Evolutionary conservation across 2,888 invertebrate species (phyloP), one percentile per base, ranked within the genome.

Genomic region (Pheosia tremula): DNA sequence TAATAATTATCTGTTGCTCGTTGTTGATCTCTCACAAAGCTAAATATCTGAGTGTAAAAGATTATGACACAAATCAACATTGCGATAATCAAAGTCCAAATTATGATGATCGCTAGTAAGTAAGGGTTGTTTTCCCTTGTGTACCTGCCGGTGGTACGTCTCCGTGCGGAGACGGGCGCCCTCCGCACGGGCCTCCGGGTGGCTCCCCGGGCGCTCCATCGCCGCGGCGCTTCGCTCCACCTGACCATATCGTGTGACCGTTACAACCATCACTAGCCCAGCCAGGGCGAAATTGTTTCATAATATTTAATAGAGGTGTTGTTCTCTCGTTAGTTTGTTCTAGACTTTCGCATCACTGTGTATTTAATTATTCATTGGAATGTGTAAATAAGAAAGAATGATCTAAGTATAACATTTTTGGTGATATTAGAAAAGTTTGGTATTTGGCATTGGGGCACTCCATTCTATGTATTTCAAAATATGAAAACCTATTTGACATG

Each of bases 121-220:
- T 4, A 47, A 52, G 69, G 56, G 57, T 72, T 56, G 9, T 61
- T 58, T 57, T 54, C 11, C 41, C 37, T 9, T 38, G 38, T 75
- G 72, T 94, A 95, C 95, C 95, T 95, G 89, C 95, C 95, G 70
- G 95, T 95, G 58, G 95, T 95, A 77, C 95, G 89, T 82, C 95
- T 90, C 59, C 95, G 85, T 58, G 91, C 95, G 66, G 94, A 94
- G 61, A 95, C 89, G 37, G 95, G 95, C 66, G 91, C 84, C 71
- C 95, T 91, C 64, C 95, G 86, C 36, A 94, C 85, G 41, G 94
- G 94, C 64, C 95, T 82, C 7, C 93, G 82, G 3, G 87, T 66
- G 3, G 92, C 90, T 2, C 94, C 94, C 6, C 94, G 82, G 10
- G 94, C 94, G 67, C 94, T 93, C 91, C 94, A 93, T 11, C 94